Evolutionary conservation across 1,140 invertebrate genomes (phyloP).

Genomic region (Lutraria rhynchaena): DNA sequence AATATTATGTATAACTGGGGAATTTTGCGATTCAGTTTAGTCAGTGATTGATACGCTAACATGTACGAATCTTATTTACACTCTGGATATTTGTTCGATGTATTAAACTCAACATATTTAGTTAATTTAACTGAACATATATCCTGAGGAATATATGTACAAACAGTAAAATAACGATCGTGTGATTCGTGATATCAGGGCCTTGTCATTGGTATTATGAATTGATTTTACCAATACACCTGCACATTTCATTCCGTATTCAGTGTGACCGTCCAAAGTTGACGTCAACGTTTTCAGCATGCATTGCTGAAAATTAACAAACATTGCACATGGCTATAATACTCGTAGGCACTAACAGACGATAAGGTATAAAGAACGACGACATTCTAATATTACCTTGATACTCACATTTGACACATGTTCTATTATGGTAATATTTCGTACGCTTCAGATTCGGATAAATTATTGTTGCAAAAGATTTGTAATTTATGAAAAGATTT

Average conservation of each 20-base stretch:
- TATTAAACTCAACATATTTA: too few species aligned
- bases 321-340: neutral
- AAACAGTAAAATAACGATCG: too few species aligned
- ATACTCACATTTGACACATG: neutral
- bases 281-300: neutral
- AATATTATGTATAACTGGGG: too few species aligned
- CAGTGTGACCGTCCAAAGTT: neutral
- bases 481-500: too few species aligned
- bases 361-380: neutral
- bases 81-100: too few species aligned
- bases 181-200: too few species aligned
- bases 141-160: neutral
- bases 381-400: neutral
- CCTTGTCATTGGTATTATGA: too few species aligned
- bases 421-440: neutral
- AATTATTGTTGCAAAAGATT: too few species aligned
- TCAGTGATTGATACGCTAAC: too few species aligned
- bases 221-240: conserved; percentile 4
- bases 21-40: too few species aligned
- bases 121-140: neutral
- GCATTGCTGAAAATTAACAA: conserved; percentile 2
- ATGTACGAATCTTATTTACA: too few species aligned
- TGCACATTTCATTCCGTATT: conserved; percentile 7
- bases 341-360: neutral
- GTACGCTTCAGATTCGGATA: neutral